A percentile compares a stretch with the other conserved stretches of the same genome.
These are phyloP conservation scores for Acanthurus leucopareius DNA, from an alignment of 2,797 vertebrate genomes.

Conservation along the genomic window DNA sequence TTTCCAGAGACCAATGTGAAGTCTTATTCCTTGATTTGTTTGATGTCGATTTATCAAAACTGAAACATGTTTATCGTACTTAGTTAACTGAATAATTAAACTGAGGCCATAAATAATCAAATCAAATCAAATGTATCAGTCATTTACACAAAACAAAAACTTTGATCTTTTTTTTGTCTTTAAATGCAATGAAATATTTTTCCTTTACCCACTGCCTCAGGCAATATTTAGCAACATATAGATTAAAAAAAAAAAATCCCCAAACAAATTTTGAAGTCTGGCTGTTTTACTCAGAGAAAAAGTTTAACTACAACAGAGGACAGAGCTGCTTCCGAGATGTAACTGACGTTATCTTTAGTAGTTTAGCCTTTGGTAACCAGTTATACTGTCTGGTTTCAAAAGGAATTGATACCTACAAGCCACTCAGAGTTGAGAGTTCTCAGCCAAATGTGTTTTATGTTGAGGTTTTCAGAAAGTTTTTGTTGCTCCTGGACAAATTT, in stretches of 20 bases:
- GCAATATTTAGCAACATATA: neutral
- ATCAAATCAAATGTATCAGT: neutral
- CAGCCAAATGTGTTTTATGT: too few relatives aligned
- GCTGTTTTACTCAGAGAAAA: neutral
- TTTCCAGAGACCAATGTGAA: neutral
- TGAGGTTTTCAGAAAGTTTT: neutral
- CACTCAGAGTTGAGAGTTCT: too few relatives aligned
- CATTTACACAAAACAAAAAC: neutral
- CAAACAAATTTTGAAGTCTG: too few relatives aligned
- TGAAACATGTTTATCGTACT: too few relatives aligned
- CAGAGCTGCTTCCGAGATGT: neutral
- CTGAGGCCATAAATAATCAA: too few relatives aligned
- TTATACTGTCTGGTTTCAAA: neutral
- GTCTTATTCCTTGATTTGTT: neutral
- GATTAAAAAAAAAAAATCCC: neutral
- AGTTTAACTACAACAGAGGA: neutral
- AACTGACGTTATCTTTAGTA: too few relatives aligned
- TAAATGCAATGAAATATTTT: neutral
- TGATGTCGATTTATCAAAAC: too few relatives aligned
- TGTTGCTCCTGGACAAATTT: neutral
- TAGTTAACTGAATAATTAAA: too few relatives aligned
- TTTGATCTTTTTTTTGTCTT: neutral
- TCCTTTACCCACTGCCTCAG: neutral
- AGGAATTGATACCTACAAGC: too few relatives aligned
- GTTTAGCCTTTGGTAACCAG: too few relatives aligned